Base-by-base conservation (phyloP, 1,140 invertebrate genomes). In the Calephelis virginiensis region DNA sequence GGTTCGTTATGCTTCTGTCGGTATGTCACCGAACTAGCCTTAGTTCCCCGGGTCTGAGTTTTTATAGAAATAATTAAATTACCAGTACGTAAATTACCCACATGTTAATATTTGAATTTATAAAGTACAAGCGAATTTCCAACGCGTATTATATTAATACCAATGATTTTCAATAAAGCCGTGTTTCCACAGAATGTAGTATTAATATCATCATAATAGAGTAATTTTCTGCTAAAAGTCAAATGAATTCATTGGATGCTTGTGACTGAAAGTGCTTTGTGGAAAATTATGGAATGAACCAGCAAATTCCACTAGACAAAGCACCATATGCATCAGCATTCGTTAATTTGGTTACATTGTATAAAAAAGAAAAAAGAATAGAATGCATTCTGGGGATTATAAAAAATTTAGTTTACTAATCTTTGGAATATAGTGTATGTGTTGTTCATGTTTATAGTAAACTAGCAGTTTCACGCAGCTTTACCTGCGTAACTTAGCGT, bases 221-320 rank as follows among this genome's bases (percentile, higher is more conserved):
- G 62, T 49, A 28, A 47, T n/a, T 63, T 47, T 47, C 62, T 49
- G 48, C 46, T 48, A 63, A 63, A 63, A 63, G 47, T 53, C 50
- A 48, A 64, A 50, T 53, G 48, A 50, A 64, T 40, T 48, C 46
- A 49, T 50, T 64, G 14, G 49, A 53, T 28, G 14, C 6, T 9
- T 28, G 13, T 38, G 48, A 64, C 50, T 64, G 63, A 8, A 53
- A 64, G 14, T 64, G 63, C 48, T 49, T 5, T 38, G 63, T 64
- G 63, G 63, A 48, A 53, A n/a, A 64, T 64, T 64, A 38, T 64
- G 49, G 50, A 64, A 48, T 49, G 63, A 64, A 64, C 38, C 9
- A 8, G 9, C 38, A 13, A 46, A 45, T 64, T 43, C 48, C 48
- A 49, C 1, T 53, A 53, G 11, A 63, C 62, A 64, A 64, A 64